A percentile compares a stretch with the other conserved stretches of the same genome.
Conservation (phyloP, 2,888 invertebrate genomes). For the Philhelius pedissequus region DNA sequence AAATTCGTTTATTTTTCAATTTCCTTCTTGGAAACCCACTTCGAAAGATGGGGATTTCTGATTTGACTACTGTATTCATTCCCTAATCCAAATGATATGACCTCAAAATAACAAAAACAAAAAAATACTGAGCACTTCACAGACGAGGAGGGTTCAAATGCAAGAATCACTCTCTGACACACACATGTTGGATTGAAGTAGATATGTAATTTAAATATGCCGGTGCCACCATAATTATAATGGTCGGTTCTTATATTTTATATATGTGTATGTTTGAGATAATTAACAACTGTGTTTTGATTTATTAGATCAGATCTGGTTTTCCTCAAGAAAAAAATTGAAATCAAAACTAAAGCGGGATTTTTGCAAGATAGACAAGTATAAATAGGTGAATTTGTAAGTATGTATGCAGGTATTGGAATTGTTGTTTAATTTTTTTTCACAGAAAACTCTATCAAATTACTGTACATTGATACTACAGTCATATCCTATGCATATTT, state of each 20-base stretch:
- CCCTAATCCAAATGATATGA: constrained; percentile 4
- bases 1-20: constrained; percentile 37
- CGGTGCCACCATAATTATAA: constrained; percentile 20
- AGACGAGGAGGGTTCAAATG: background rate
- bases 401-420: background rate
- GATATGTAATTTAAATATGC: constrained; percentile 55
- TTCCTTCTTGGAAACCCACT: constrained; percentile 33
- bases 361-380: background rate
- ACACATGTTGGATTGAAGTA: constrained; percentile 38
- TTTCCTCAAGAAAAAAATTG: background rate
- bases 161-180: constrained; percentile 5
- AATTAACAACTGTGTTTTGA: constrained; percentile 54
- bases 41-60: background rate
- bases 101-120: constrained; percentile 19
- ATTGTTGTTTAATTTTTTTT: constrained; percentile 10
- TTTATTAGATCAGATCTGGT: constrained; percentile 39
- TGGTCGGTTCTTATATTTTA: background rate
- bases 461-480: constrained; percentile 4
- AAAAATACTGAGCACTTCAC: background rate
- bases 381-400: background rate
- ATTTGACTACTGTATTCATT: constrained; percentile 15
- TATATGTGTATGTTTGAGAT: background rate
- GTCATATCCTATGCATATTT: background rate
- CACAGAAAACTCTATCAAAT: constrained; percentile 23
- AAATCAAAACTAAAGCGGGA: background rate